These are phyloP conservation scores for Blastomussa wellsi DNA, from an alignment of 92 coral and sea anemone species.

Conservation along the genomic window DNA sequence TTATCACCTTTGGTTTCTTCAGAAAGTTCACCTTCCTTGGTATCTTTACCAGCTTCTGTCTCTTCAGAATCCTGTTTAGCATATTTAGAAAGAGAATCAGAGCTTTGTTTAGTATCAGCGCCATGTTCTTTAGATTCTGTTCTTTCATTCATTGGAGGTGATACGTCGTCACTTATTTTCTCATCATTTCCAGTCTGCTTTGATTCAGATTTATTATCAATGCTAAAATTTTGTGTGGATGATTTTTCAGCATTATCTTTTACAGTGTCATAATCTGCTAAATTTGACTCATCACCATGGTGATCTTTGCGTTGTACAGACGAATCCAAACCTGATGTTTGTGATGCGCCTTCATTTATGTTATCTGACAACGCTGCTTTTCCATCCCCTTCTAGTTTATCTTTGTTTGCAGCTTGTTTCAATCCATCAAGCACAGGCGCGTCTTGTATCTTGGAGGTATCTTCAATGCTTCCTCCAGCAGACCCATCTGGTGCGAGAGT, in stretches of 20 bases:
- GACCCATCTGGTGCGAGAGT: background rate
- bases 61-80: conserved; percentile 38
- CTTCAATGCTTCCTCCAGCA: background rate
- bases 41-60: conserved; percentile 18
- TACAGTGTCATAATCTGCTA: background rate
- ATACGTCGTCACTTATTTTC: conserved; percentile 55
- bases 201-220: background rate
- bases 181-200: conserved; percentile 25
- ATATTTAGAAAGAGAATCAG: conserved; percentile 40
- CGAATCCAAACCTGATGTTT: conserved; percentile 1
- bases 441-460: background rate
- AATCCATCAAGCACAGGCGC: background rate
- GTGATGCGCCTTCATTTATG: conserved; percentile 19
- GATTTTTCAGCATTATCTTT: background rate
- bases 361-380: background rate
- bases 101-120: conserved; percentile 25
- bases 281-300: conserved; percentile 18
- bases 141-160: conserved; percentile 73
- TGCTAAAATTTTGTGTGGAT: background rate
- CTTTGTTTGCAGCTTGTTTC: background rate
- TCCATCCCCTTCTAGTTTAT: background rate
- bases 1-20: background rate
- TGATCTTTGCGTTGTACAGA: background rate
- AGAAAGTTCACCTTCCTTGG: conserved; percentile 16
- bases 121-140: conserved; percentile 24